Evolutionary conservation across 1,140 invertebrate species (phyloP).

Genomic region (Varroa destructor): DNA sequence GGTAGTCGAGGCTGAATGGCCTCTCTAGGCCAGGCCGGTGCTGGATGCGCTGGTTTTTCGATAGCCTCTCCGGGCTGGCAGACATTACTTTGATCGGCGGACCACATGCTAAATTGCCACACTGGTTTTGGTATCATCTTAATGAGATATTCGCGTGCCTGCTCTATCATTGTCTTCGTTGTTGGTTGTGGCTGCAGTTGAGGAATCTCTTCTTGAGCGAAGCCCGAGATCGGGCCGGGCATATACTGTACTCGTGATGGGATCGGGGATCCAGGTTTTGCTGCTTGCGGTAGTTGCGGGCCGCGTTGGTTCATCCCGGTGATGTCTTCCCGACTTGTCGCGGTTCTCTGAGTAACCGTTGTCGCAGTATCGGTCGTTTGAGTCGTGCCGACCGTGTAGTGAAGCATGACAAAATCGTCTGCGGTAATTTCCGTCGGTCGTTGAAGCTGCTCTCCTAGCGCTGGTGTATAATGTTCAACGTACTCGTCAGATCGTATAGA

Average conservation of each 20-base stretch:
- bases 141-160: neutral
- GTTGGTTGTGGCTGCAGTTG: neutral
- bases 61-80: neutral
- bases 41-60: conserved; percentile 1
- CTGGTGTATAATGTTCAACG: neutral
- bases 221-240: conserved; percentile 3
- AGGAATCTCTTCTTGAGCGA: conserved; percentile 1
- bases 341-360: neutral
- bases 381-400: neutral
- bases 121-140: conserved; percentile 8
- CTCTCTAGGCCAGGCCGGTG: neutral
- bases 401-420: conserved; percentile 19
- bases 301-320: no score
- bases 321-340: neutral
- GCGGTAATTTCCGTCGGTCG: neutral
- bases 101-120: conserved; percentile 21
- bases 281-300: no score
- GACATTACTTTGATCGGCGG: neutral
- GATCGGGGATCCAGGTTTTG: neutral
- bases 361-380: conserved; percentile 4
- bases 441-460: neutral
- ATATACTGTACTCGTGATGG: conserved; percentile 3
- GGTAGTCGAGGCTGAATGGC: neutral
- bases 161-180: conserved; percentile 12
- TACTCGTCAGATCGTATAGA: neutral